Base-by-base conservation (phyloP, 92 coral and sea anemone species). In the Pocillopora grandis region DNA sequence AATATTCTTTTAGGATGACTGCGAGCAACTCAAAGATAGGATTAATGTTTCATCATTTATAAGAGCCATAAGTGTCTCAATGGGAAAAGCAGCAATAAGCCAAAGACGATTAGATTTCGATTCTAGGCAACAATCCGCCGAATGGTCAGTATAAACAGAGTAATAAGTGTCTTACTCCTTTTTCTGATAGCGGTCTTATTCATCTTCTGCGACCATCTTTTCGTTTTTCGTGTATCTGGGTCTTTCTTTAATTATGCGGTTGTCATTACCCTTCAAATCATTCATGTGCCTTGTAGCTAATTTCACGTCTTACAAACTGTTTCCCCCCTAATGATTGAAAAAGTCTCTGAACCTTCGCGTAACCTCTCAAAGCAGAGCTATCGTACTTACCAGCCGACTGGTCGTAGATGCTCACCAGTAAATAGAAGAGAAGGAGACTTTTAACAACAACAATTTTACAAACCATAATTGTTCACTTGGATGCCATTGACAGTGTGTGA, bases 341-440 rank as follows among this genome's bases (percentile, higher is more conserved):
- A 68, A 69, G 33, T 31, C 33, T 56, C 8, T 31, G 36, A 58
- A 68, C 76, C 17, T n/a, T 5, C 27, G 19, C 70, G 8, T 23
- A 49, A 48, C 72, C 74, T 21, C 74, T 58, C 15, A 16, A 13
- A 48, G 31, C 12, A 66, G 15, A n/a, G 1, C 27, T 5, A 80
- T 15, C 13, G 66, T 62, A 56, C 67, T 58, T 80, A 80, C 84
- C 84, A 18, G 14, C 15, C 19, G 66, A 80, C 1, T 23, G 36
- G 2, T 69, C 63, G 17, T 9, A 33, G 48, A 21, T 19, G 72
- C 42, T 72, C 62, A 62, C 81, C 5, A 83, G 65, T 0, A 75
- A 19, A 17, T 52, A 59, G 33, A 62, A 15, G 9, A 75, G 15
- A 21, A 27, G 33, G 52, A 4, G 2, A 52, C 65, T 55, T 83